These are phyloP conservation scores for Coenobita brevimanus DNA, from an alignment of 1,140 invertebrate genomes.

Conservation along the genomic window DNA sequence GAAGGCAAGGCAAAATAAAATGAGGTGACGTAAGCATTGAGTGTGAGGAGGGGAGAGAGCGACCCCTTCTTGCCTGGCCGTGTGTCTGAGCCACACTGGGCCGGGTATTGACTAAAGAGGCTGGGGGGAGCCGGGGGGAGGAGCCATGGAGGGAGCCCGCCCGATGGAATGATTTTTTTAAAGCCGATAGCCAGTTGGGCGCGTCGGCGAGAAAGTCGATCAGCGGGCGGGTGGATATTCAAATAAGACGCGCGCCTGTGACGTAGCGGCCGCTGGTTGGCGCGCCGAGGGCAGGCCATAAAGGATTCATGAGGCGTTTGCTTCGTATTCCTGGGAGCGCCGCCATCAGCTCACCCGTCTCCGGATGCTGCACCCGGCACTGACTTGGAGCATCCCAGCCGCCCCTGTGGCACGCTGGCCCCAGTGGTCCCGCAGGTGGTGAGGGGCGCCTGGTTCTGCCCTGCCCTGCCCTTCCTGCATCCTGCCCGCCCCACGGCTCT, in stretches of 20 bases:
- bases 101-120: conserved; percentile 29
- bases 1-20: no score
- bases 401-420: neutral
- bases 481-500: no score
- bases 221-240: conserved; percentile 39
- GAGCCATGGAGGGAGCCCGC: neutral
- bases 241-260: conserved; percentile 58
- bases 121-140: neutral
- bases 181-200: conserved; percentile 49
- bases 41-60: no score
- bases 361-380: neutral
- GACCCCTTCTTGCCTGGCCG: no score
- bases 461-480: no score
- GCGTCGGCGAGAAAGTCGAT: conserved; percentile 43
- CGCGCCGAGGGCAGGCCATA: conserved; percentile 40
- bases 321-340: conserved; percentile 47
- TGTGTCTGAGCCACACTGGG: neutral
- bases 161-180: conserved; percentile 59
- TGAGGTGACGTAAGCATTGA: no score
- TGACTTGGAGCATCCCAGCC: no score
- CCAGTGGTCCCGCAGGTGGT: neutral
- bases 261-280: conserved; percentile 43
- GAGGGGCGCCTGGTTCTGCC: neutral
- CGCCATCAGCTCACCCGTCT: conserved; percentile 31
- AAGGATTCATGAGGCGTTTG: conserved; percentile 57